Percentiles rank a stretch among this genome's conserved stretches.
Evolutionary conservation across 1,140 invertebrate genomes (phyloP).

Genomic region (Maniola jurtina): DNA sequence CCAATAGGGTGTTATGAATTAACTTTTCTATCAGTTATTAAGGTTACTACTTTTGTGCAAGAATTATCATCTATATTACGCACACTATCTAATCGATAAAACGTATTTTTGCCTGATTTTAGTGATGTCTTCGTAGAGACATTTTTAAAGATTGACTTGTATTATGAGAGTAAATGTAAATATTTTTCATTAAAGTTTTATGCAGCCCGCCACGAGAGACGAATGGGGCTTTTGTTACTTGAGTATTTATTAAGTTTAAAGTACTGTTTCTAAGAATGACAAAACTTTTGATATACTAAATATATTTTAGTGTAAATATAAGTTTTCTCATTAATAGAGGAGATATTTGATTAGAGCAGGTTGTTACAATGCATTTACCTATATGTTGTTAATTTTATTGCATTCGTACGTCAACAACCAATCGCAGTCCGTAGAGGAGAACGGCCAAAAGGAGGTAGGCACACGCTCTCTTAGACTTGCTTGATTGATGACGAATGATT

Average conservation of each 20-base stretch:
- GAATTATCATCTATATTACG: constrained; percentile 72
- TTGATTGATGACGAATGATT: constrained; percentile 47
- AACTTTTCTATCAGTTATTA: constrained; percentile 74
- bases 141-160: constrained; percentile 68
- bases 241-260: constrained; percentile 63
- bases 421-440: constrained; percentile 78
- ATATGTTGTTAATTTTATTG: constrained; percentile 78
- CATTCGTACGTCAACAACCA: constrained; percentile 78
- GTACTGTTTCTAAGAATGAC: constrained; percentile 64
- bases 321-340: constrained; percentile 59
- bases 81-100: constrained; percentile 66
- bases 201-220: constrained; percentile 66
- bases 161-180: constrained; percentile 74
- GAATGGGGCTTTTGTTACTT: constrained; percentile 71
- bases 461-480: constrained; percentile 56
- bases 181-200: constrained; percentile 67
- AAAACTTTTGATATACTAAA: constrained; percentile 64
- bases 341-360: constrained; percentile 65
- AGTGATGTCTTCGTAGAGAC: constrained; percentile 76
- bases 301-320: constrained; percentile 63
- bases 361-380: constrained; percentile 76
- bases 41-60: constrained; percentile 75
- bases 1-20: constrained; percentile 76
- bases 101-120: constrained; percentile 73
- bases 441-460: constrained; percentile 76